phyloP scores from a whole-genome alignment of 1,140 invertebrate genomes.

The Drosophila pseudoananassae region DNA sequence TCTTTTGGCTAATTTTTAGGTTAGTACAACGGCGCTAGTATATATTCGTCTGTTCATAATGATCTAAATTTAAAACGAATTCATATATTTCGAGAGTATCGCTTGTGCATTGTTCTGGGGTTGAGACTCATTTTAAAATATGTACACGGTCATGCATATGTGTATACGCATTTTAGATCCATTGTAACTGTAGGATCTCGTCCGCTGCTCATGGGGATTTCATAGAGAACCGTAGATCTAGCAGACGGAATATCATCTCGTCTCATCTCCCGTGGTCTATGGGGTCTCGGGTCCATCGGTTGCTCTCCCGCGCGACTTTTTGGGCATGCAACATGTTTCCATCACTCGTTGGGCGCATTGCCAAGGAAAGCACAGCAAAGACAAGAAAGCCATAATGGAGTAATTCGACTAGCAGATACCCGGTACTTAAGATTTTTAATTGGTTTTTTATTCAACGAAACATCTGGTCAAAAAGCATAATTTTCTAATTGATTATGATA shows the following conservation, averaged over 20 bases:
- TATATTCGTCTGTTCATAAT: constrained; percentile 29
- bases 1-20: constrained; percentile 12
- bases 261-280: constrained; percentile 36
- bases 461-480: neutral
- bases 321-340: constrained; percentile 68
- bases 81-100: constrained; percentile 53
- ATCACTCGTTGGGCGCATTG: constrained; percentile 75
- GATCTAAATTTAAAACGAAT: constrained; percentile 63
- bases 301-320: constrained; percentile 57
- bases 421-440: constrained; percentile 20
- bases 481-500: neutral
- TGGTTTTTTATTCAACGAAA: neutral
- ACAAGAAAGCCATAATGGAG: constrained; percentile 22
- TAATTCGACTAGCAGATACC: constrained; percentile 38
- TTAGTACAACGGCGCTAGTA: constrained; percentile 44
- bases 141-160: constrained; percentile 50
- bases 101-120: constrained; percentile 57
- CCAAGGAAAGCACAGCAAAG: constrained; percentile 61
- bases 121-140: constrained; percentile 28
- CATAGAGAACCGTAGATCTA: constrained; percentile 45
- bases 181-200: constrained; percentile 44
- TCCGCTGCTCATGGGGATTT: constrained; percentile 51
- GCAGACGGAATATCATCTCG: constrained; percentile 43
- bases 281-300: neutral
- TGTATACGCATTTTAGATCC: constrained; percentile 52